phyloP scores from a whole-genome alignment of 1,140 invertebrate genomes.

The Drosophila ercepeae region DNA sequence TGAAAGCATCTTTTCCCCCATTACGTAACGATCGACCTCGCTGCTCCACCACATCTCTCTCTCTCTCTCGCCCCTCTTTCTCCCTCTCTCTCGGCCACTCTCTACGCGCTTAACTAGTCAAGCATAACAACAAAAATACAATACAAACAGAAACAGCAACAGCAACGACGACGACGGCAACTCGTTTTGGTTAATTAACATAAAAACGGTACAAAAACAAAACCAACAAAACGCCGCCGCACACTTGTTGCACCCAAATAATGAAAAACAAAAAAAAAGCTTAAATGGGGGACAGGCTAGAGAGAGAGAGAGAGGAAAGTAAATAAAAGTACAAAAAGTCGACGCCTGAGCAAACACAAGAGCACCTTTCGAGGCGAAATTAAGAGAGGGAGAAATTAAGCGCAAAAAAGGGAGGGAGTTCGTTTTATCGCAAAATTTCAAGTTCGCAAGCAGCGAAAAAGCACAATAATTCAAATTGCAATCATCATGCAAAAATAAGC shows the following conservation, averaged over 20 bases:
- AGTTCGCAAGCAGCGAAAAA: constrained; percentile 5
- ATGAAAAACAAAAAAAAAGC: constrained; percentile 17
- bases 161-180: constrained; percentile 26
- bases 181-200: constrained; percentile 73
- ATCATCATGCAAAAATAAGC: constrained; percentile 7
- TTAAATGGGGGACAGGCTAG: neutral
- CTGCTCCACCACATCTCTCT: constrained; percentile 12
- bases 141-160: constrained; percentile 32
- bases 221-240: constrained; percentile 23
- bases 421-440: constrained; percentile 16
- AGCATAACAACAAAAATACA: constrained; percentile 59
- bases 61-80: constrained; percentile 4
- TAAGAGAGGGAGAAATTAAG: constrained; percentile 8
- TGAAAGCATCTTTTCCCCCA: constrained; percentile 60
- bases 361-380: constrained; percentile 28
- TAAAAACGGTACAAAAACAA: constrained; percentile 61
- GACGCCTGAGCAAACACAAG: constrained; percentile 55
- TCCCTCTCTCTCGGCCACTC: neutral
- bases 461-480: constrained; percentile 3
- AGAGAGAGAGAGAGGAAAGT: constrained; percentile 12
- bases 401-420: constrained; percentile 9
- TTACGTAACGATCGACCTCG: constrained; percentile 57
- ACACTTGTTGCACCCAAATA: constrained; percentile 63
- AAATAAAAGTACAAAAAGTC: constrained; percentile 35
- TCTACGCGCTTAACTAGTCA: constrained; percentile 75